Evolutionary conservation across 2,797 vertebrate genomes (phyloP), one percentile per base, ranked within the genome.

Genomic region (Scleropages formosus): DNA sequence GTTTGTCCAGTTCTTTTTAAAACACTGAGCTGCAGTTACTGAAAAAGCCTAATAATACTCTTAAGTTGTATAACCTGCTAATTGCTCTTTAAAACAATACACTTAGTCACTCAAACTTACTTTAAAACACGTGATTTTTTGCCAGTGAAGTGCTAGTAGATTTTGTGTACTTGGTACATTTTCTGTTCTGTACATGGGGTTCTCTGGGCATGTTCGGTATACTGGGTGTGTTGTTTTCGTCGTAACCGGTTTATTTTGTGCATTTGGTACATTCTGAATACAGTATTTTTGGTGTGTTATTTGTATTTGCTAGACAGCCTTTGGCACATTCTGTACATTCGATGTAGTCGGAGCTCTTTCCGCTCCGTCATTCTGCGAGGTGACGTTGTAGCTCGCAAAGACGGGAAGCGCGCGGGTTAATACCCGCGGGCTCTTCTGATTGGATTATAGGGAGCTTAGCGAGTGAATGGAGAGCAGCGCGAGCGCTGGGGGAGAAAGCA

Each of bases 401-500:
- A 26, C 66, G n/a, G n/a, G n/a, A n/a, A n/a, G n/a, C n/a, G n/a
- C n/a, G 71, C 75, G 77, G 44, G 79, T 65, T 79, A 80, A 82
- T 67, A 79, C 81, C 77, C 53, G 77, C 31, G 73, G 75, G 79
- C 76, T 64, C 61, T 77, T 83, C 26, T 22, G 72, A 85, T 85
- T 87, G 87, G 88, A 83, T 86, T 78, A 81, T 64, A 44, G 11
- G 10, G 46, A 26, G 74, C 59, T 74, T 66, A 70, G 58, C 7
- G 56, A 26, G 74, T 60, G 31, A 70, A 74, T 49, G 3, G 78
- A 65, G 72, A 80, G 82, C 85, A 66, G 77, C 24, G 46, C 62
- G 58, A 62, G 65, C 27, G 65, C 70, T 64, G 47, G 46, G 47
- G 46, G 9, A 9, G 31, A 39, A 53, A 60, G 31, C 74, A 24